Conservation (phyloP, 35 echinoderm and acorn worm genomes). For the Lytechinus variegatus region DNA sequence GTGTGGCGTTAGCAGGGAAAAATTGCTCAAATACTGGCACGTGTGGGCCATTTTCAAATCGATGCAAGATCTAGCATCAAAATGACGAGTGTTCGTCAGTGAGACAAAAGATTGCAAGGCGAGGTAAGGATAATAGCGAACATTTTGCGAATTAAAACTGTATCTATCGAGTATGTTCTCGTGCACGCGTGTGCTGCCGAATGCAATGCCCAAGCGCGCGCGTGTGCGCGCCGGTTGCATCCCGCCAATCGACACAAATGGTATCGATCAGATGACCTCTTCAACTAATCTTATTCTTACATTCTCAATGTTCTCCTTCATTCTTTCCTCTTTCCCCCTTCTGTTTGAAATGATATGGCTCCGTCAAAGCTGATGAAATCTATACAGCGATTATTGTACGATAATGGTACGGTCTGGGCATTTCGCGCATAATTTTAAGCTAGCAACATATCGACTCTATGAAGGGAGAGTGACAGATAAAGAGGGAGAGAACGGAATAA, state of each 20-base stretch:
- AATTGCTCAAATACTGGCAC: constrained; percentile 7
- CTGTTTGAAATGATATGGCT: constrained; percentile 23
- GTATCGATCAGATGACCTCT: constrained; percentile 27
- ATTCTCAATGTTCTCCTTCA: not conserved
- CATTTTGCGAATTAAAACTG: constrained; percentile 37
- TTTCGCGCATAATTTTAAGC: not conserved
- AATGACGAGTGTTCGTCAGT: not conserved
- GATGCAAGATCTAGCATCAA: constrained; percentile 29
- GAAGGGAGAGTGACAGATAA: not conserved
- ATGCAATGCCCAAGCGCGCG: not conserved
- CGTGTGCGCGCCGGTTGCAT: not conserved
- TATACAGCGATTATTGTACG: not conserved
- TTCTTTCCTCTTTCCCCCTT: not conserved
- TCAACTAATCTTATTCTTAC: not conserved
- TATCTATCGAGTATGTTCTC: constrained; percentile 5
- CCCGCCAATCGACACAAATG: not conserved
- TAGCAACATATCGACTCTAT: not conserved
- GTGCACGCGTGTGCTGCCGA: not conserved
- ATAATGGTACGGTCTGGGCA: not conserved
- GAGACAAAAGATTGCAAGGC: constrained; percentile 1
- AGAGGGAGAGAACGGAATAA: not conserved
- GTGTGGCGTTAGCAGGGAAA: not conserved
- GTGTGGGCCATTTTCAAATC: constrained; percentile 29
- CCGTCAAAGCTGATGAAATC: not conserved
- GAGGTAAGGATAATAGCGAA: not conserved